Percentiles rank a stretch among this genome's conserved stretches.
These are phyloP conservation scores for Yponomeuta plumbellus DNA, from an alignment of 2,888 invertebrate species.

Conservation along the genomic window DNA sequence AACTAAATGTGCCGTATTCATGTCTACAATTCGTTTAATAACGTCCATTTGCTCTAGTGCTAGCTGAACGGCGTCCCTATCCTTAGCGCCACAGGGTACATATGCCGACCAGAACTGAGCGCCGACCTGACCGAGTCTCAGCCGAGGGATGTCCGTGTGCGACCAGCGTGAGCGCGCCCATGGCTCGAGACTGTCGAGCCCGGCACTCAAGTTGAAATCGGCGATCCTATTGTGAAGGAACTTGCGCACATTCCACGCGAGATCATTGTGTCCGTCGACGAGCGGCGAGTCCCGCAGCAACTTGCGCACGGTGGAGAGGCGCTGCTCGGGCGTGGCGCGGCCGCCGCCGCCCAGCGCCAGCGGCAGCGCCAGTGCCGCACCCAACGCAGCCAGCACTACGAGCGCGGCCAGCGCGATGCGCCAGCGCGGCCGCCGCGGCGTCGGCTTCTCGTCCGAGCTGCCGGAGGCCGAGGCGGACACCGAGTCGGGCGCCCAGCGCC, in stretches of 20 bases:
- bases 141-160: conserved; percentile 93
- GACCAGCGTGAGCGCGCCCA: conserved; percentile 93
- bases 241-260: conserved; percentile 92
- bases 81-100: conserved; percentile 89
- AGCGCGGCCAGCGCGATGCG: conserved; percentile 77
- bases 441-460: conserved; percentile 70
- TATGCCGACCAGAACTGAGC: conserved; percentile 96
- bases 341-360: conserved; percentile 68
- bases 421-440: conserved; percentile 72
- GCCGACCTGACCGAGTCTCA: conserved; percentile 88
- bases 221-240: conserved; percentile 89
- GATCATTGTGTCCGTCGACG: conserved; percentile 90
- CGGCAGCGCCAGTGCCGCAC: conserved; percentile 77
- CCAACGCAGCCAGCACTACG: conserved; percentile 75
- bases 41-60: conserved; percentile 92
- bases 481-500: conserved; percentile 71
- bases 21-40: conserved; percentile 82
- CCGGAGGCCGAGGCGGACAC: conserved; percentile 68
- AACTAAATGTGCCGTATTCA: conserved; percentile 84
- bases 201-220: conserved; percentile 80
- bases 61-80: conserved; percentile 89
- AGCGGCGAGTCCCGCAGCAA: conserved; percentile 82
- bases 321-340: conserved; percentile 76
- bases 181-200: conserved; percentile 82
- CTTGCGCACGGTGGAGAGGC: conserved; percentile 79